Evolutionary conservation across 2,888 invertebrate species (phyloP).

Genomic region (Sicus ferrugineus): DNA sequence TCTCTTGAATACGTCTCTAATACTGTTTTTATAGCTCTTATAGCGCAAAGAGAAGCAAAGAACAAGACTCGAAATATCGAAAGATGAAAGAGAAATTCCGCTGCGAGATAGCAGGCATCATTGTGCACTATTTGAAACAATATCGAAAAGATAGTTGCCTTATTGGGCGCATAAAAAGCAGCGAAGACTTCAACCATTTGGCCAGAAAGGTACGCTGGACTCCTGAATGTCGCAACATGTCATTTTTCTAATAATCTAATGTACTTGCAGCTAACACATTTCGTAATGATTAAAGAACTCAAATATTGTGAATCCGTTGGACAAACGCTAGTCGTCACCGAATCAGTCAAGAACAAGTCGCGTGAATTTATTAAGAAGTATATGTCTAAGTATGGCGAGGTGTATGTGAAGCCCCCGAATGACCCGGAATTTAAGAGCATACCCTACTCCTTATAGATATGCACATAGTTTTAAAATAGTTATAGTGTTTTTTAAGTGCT

Average conservation of each 20-base stretch:
- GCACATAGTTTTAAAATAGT: not conserved
- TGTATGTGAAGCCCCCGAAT: slow-evolving; percentile 58
- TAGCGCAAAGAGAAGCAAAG: slow-evolving; percentile 46
- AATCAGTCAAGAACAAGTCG: slow-evolving; percentile 86
- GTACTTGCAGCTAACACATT: slow-evolving; percentile 87
- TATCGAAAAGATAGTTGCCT: slow-evolving; percentile 87
- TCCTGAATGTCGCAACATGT: not conserved
- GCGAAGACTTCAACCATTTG: slow-evolving; percentile 93
- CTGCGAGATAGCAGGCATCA: slow-evolving; percentile 78
- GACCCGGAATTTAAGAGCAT: slow-evolving; percentile 57
- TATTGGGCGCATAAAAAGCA: slow-evolving; percentile 83
- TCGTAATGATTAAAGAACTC: slow-evolving; percentile 93
- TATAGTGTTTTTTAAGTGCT: not conserved
- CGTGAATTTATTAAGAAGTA: slow-evolving; percentile 95
- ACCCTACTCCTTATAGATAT: slow-evolving; percentile 46
- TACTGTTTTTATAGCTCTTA: slow-evolving; percentile 2
- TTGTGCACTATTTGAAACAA: slow-evolving; percentile 87
- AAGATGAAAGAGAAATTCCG: slow-evolving; percentile 88
- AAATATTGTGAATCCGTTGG: slow-evolving; percentile 81
- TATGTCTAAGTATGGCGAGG: slow-evolving; percentile 91
- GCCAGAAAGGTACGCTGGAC: slow-evolving; percentile 82
- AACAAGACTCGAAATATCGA: slow-evolving; percentile 68
- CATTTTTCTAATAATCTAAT: too few relatives aligned
- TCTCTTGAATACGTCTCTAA: too few relatives aligned
- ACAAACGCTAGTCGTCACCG: slow-evolving; percentile 57